Evolutionary conservation across 2,797 vertebrate species (phyloP), one percentile per base, ranked within the genome.

Genomic region (Chiroxiphia lanceolata): DNA sequence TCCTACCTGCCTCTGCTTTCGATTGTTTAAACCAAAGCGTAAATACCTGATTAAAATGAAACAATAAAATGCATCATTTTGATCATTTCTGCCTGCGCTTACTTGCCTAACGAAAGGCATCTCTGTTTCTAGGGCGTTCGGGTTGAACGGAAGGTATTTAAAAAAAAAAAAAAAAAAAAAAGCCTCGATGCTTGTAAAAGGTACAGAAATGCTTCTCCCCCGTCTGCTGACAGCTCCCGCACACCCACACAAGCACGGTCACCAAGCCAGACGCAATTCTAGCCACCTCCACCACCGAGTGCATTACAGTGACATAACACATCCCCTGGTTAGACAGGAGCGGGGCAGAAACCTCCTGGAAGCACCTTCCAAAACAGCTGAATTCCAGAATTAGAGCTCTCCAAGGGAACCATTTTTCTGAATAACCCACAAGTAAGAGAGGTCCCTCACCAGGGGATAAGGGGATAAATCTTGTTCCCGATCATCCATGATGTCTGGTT

Each of bases 11-110:
- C 8, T 6, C 17, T 11, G 67, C 47, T 26, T 4, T 6, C 7
- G 2, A 3, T 25, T 33, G 5, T 3, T 22, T 4, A 3, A 16
- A 23, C 4, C 5, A 17, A 22, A 69, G 15, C 5, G 25, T 19
- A 10, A 15, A 18, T 4, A 16, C 3, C 0, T 19, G 26, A 13
- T 16, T 27, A 2, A 21, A 33, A 6, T 2, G 1, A 29, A 65
- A 40, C 2, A 2, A 16, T 0, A 11, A 27, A 48, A 31, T 1
- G 20, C 7, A 0, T 5, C 0, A 0, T 20, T 60, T 40, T 15
- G 6, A 23, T 38, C 34, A 4, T 15, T 75, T 42, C 22, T 42
- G 29, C 25, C 50, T 8, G 34, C 9, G 10, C n/a, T 31, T 36
- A 10, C 20, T 29, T 12, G 20, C 13, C 0, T 31, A 40, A 23